Evolutionary conservation across 37 sponge, comb jelly and placozoan species (phyloP).

Genomic region (Amphimedon queenslandica): DNA sequence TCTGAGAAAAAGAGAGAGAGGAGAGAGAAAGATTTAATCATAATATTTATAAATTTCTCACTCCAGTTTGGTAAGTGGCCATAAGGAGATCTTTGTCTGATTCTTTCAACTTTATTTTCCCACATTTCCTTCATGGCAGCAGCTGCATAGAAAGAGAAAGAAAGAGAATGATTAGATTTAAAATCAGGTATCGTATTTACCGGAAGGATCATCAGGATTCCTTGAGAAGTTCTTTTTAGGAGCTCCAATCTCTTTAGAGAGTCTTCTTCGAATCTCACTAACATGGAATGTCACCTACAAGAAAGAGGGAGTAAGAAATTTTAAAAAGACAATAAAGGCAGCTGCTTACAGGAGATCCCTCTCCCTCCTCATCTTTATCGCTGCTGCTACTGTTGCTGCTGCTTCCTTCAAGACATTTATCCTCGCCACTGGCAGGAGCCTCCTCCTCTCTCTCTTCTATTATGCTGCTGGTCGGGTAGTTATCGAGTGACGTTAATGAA

Average conservation of each 20-base stretch:
- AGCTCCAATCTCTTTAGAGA: conserved; percentile 24
- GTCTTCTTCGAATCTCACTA: conserved; percentile 66
- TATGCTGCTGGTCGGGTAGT: not conserved
- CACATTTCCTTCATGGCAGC: conserved; percentile 93
- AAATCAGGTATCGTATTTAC: too few relatives aligned
- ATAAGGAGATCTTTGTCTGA: conserved; percentile 80
- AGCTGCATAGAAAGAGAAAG: not conserved
- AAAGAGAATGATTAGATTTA: not conserved
- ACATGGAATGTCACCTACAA: conserved; percentile 52
- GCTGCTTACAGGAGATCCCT: conserved; percentile 12
- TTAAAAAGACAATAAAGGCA: too few relatives aligned
- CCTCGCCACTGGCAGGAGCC: not conserved
- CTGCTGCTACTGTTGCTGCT: not conserved
- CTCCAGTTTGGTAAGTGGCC: conserved; percentile 94
- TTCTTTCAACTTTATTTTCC: conserved; percentile 78
- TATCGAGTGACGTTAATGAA: not conserved
- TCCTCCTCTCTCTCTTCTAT: conserved; percentile 9
- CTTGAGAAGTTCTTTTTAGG: conserved; percentile 52
- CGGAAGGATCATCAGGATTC: conserved; percentile 85
- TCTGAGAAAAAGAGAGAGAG: conserved; percentile 34
- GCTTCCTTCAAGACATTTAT: not conserved
- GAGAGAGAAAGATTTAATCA: not conserved
- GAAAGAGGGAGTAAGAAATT: not conserved
- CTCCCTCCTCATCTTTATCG: conserved; percentile 5
- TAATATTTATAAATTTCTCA: conserved; percentile 21